Evolutionary conservation across 2,797 vertebrate species (phyloP), one percentile per base, ranked within the genome.

Genomic region (Esox masquinongy): DNA sequence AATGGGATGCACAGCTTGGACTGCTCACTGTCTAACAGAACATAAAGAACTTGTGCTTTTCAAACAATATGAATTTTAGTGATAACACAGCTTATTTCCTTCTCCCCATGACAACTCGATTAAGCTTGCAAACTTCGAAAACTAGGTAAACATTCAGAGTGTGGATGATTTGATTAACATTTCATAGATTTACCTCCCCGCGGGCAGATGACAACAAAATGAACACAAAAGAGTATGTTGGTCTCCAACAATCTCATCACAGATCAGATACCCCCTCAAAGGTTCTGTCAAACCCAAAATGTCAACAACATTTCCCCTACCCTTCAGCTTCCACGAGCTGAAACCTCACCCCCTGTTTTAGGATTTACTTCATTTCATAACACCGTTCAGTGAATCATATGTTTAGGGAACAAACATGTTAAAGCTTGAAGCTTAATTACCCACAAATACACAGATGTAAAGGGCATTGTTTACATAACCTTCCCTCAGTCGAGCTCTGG

Each of bases 1-100:
- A 93, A 93, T 93, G 91, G 90, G 88, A 92, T 87, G 87, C 83
- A 86, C 91, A 90, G 90, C 89, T 84, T 3, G 77, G 87, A 83
- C 85, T 81, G 83, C 86, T 88, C 77, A 80, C 66, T 24, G 22
- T 61, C 56, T 11, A 61, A 26, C 67, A 24, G 22, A 91, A 90
- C 90, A 90, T 93, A 91, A 92, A 91, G 88, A 91, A 88, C 88
- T 12, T 12, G 88, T 82, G 82, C 81, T 86, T 79, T 34, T 29
- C 63, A 67, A 29, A 67, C 15, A 4, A 8, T 2, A 17, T 34
- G 7, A 17, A 2, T 34, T 34, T 31, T 12, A 6, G 64, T 8
- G 16, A 34, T 22, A 34, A 34, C 29, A 36, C 31, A 64, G 61
- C 26, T 12, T 29, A 19, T 19, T 67, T 43, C 11, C 49, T 31